These are phyloP conservation scores for Petrocephalus microphthalmus DNA, from an alignment of 2,113 vertebrate species.

Conservation along the genomic window DNA sequence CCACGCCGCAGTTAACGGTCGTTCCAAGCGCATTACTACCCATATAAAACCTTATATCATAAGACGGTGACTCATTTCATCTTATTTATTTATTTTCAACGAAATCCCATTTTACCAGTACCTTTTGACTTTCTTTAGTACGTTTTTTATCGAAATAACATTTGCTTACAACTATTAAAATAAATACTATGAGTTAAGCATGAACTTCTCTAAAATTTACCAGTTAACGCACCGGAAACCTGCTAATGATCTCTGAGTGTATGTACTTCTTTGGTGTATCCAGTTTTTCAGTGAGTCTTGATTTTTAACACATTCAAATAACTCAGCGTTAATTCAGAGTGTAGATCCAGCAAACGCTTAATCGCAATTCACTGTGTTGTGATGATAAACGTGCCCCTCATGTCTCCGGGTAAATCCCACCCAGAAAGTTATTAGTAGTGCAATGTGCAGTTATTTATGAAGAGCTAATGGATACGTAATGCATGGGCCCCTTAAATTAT, in stretches of 20 bases:
- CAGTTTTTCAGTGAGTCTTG: not conserved
- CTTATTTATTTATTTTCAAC: not conserved
- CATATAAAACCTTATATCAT: not conserved
- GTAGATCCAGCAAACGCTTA: not conserved
- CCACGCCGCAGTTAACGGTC: not conserved
- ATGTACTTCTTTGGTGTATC: not conserved
- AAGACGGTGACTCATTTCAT: not conserved
- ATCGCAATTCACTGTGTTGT: conserved; percentile 29
- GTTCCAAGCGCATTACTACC: not conserved
- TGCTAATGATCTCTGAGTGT: not conserved
- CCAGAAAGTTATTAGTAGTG: conserved; percentile 31
- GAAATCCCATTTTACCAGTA: not conserved
- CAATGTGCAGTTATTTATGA: conserved; percentile 33
- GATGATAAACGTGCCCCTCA: conserved; percentile 37
- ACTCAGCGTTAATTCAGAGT: not conserved
- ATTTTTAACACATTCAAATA: not conserved
- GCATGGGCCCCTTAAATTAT: not conserved
- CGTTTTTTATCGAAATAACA: not conserved
- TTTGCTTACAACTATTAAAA: not conserved
- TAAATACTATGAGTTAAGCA: not conserved
- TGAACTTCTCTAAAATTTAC: not conserved
- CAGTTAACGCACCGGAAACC: not conserved
- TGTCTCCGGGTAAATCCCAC: conserved; percentile 21
- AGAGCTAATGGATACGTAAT: not conserved
- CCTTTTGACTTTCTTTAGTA: not conserved